phyloP scores from a whole-genome alignment of 2,797 vertebrate species.

The Psittacula echo region DNA sequence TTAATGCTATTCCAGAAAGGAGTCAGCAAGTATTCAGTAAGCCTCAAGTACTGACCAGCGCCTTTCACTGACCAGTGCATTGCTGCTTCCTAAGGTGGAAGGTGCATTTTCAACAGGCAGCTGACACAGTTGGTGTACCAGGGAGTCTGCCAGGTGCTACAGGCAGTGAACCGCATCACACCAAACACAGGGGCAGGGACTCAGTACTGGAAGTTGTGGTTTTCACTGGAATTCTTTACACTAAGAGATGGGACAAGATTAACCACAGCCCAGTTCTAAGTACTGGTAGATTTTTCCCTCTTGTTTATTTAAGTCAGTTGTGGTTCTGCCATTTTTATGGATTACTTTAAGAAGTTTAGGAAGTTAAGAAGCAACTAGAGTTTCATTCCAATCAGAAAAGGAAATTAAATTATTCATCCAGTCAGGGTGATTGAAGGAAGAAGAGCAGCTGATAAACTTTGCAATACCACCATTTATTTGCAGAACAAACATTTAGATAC shows the following conservation, averaged over 20 bases:
- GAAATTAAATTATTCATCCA: neutral
- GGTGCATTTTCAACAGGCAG: neutral
- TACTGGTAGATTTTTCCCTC: neutral
- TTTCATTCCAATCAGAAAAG: neutral
- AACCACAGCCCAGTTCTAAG: neutral
- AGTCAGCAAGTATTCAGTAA: neutral
- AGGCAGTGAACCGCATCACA: neutral
- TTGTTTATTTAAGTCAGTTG: neutral
- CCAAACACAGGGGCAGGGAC: neutral
- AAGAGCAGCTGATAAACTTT: neutral
- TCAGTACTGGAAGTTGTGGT: accelerated
- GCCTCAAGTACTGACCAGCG: neutral
- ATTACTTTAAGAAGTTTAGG: neutral
- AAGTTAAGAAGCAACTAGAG: neutral
- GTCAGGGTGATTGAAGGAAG: neutral
- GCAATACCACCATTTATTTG: neutral
- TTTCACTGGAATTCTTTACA: neutral
- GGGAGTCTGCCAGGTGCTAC: neutral
- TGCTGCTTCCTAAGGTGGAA: neutral
- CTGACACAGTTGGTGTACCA: neutral
- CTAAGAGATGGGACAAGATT: neutral
- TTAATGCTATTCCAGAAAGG: neutral
- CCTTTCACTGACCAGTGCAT: neutral
- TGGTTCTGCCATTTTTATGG: neutral
- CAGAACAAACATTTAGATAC: neutral